Conservation (phyloP, 2,113 vertebrate species). For the Erythrocercus mccallii region DNA sequence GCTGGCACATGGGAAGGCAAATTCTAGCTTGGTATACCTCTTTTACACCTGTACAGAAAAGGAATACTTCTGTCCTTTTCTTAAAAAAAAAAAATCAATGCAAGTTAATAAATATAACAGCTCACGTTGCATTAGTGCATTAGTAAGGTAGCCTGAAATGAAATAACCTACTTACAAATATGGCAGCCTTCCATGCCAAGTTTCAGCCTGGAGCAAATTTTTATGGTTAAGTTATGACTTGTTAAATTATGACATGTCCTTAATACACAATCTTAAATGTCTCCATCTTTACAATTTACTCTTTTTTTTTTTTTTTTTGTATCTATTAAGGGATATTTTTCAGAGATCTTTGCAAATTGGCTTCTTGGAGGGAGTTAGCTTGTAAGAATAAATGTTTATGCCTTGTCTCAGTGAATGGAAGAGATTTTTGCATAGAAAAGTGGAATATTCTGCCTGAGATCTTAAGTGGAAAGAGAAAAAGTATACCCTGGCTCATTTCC, state of each 20-base stretch:
- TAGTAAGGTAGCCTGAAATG: slow-evolving; percentile 36
- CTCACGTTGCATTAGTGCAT: slow-evolving; percentile 1
- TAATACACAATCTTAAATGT: slow-evolving; percentile 45
- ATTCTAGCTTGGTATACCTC: neutral
- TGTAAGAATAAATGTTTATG: neutral
- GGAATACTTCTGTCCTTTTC: neutral
- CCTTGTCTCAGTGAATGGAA: neutral
- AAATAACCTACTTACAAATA: slow-evolving; percentile 59
- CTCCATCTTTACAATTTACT: slow-evolving; percentile 49
- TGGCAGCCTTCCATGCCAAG: slow-evolving; percentile 42
- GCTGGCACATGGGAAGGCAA: neutral
- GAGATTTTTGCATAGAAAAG: neutral
- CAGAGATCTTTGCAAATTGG: neutral
- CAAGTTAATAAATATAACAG: slow-evolving; percentile 39
- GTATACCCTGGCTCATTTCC: neutral
- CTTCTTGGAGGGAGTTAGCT: neutral
- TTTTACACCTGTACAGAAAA: neutral
- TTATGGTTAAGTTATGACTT: slow-evolving; percentile 60
- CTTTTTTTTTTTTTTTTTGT: neutral
- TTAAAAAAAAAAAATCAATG: neutral
- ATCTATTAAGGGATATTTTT: neutral
- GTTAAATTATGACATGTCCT: slow-evolving; percentile 25
- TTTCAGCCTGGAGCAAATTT: slow-evolving; percentile 47
- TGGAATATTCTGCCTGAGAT: neutral
- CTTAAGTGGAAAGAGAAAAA: neutral